Percentiles rank a stretch among this genome's conserved stretches.
Conservation (phyloP, 2,113 vertebrate species). For the Mixornis gularis region DNA sequence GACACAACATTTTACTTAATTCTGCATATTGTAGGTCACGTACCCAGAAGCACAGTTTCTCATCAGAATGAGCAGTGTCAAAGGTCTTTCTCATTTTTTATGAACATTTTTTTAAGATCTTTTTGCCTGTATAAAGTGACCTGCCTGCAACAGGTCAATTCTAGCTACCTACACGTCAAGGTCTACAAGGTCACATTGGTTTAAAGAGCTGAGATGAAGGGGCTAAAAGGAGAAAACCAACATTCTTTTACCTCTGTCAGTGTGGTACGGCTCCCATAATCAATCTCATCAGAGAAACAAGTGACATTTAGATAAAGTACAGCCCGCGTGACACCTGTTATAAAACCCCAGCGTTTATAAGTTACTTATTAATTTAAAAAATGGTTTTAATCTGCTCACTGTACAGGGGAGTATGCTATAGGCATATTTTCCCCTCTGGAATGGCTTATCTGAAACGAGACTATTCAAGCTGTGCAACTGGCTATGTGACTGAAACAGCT, state of each 20-base stretch:
- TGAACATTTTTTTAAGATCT: background rate
- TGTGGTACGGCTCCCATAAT: background rate
- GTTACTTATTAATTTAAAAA: slow-evolving; percentile 33
- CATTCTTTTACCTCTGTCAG: background rate
- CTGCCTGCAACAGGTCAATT: background rate
- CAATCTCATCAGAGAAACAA: background rate
- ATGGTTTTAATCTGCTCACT: background rate
- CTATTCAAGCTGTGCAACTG: background rate
- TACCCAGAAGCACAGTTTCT: background rate
- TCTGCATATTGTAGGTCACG: background rate
- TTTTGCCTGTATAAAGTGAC: background rate
- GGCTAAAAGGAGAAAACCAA: background rate
- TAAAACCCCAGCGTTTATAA: background rate
- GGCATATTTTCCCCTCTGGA: background rate
- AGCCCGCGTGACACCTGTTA: background rate
- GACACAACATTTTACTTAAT: background rate
- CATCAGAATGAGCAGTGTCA: background rate
- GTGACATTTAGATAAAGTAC: background rate
- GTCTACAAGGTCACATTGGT: background rate
- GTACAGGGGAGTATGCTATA: background rate
- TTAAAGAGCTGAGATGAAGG: background rate
- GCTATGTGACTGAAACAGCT: background rate
- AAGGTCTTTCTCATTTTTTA: background rate
- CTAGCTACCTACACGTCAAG: background rate
- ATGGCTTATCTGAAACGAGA: background rate